Percentiles rank a stretch among this genome's conserved stretches.
These are phyloP conservation scores for Phortica variegata DNA, from an alignment of 1,140 invertebrate species.

Conservation along the genomic window DNA sequence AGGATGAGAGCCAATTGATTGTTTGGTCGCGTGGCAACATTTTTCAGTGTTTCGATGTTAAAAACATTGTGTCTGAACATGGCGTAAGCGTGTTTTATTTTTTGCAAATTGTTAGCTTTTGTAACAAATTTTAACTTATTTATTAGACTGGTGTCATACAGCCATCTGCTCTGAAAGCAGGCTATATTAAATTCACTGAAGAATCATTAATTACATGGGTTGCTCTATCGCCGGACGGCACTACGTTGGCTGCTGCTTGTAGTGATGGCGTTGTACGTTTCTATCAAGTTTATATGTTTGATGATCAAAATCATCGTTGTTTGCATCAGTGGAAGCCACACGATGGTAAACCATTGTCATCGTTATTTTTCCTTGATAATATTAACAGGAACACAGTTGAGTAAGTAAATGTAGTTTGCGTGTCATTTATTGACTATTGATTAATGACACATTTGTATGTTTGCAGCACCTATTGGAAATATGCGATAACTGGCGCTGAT, in stretches of 20 bases:
- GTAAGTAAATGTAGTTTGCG: slow-evolving; percentile 62
- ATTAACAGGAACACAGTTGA: slow-evolving; percentile 78
- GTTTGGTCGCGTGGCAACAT: slow-evolving; percentile 77
- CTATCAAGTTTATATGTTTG: slow-evolving; percentile 74
- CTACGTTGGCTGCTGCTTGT: slow-evolving; percentile 85
- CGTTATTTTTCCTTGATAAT: slow-evolving; percentile 90
- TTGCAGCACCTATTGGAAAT: slow-evolving; percentile 73
- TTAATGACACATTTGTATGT: not conserved
- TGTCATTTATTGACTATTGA: not conserved
- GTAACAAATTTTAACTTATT: not conserved
- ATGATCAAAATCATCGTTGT: slow-evolving; percentile 69
- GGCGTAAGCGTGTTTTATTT: slow-evolving; percentile 39
- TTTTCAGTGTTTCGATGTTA: slow-evolving; percentile 47
- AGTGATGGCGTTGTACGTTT: slow-evolving; percentile 87
- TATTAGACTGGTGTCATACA: slow-evolving; percentile 40
- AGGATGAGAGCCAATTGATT: slow-evolving; percentile 76
- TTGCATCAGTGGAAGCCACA: slow-evolving; percentile 91
- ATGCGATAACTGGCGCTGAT: slow-evolving; percentile 85
- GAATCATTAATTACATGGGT: slow-evolving; percentile 81
- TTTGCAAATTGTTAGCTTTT: not conserved
- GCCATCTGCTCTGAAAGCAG: slow-evolving; percentile 59
- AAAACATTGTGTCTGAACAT: slow-evolving; percentile 41
- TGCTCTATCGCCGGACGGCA: slow-evolving; percentile 90
- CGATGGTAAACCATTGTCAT: slow-evolving; percentile 78
- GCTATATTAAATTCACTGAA: slow-evolving; percentile 67